Evolutionary conservation across 2,113 vertebrate species (phyloP), one percentile per base, ranked within the genome.

Genomic region (Coptodon rendalli): DNA sequence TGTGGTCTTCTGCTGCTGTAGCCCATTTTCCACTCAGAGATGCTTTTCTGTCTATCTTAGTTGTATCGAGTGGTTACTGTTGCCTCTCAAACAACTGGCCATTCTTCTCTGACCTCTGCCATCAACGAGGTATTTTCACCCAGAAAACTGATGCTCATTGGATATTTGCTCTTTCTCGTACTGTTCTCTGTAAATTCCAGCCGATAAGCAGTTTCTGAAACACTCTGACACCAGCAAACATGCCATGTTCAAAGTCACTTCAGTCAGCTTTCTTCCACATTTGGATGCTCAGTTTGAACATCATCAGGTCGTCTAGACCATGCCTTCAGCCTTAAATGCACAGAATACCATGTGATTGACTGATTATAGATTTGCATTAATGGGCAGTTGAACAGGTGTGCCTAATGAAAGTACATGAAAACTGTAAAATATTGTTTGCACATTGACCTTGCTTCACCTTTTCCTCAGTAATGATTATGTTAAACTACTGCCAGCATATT

Each of bases 361-460:
- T 59, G 63, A 68, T 68, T 68, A 40, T 38, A 68, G 34, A 68
- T 68, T 68, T 68, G 36, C 63, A 24, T 68, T 68, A 68, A 6
- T 9, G 19, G 5, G 19, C 7, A 2, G 63, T 40, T 68, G 36
- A 68, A 40, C 1, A 9, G 63, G 36, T 68, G 19, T 40, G 40
- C 36, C n/a, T 40, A 40, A 68, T 22, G n/a, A 68, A 14, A 40
- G 63, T 68, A 68, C 1, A 40, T 24, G 63, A 40, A 68, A 68
- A 40, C 11, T 68, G 63, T 68, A 14, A 68, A 68, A 68, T 68
- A 3, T 68, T 68, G 63, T 68, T 68, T 40, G n/a, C 63, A 68
- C 19, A 4, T 40, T 71, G 8, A 45, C 66, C 13, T 43, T 73
- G 22, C 66, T 73, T 73, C 22, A 45, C 38, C 2, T 27, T 73